A percentile compares a stretch with the other conserved stretches of the same genome.
phyloP scores from a whole-genome alignment of 1,140 invertebrate species.

The Daktulosphaira vitifoliae region DNA sequence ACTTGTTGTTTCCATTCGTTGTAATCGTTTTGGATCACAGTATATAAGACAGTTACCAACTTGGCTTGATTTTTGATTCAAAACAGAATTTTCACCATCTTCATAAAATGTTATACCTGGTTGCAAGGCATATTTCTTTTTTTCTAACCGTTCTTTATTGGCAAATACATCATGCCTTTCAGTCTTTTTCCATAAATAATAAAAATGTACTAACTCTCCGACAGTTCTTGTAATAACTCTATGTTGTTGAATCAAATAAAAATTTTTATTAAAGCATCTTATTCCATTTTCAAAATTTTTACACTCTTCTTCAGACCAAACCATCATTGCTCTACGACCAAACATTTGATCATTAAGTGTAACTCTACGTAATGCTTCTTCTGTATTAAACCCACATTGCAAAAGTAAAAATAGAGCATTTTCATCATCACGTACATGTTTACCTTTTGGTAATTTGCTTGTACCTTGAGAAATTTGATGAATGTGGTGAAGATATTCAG shows the following conservation, averaged over 20 bases:
- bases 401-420: slow-evolving; percentile 83
- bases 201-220: slow-evolving; percentile 93
- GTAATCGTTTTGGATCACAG: slow-evolving; percentile 53
- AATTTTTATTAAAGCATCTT: slow-evolving; percentile 89
- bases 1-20: slow-evolving; percentile 37
- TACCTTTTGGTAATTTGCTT: slow-evolving; percentile 59
- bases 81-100: slow-evolving; percentile 52
- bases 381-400: slow-evolving; percentile 88
- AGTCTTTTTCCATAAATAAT: slow-evolving; percentile 98
- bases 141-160: slow-evolving; percentile 71
- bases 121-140: slow-evolving; percentile 78
- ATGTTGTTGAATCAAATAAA: slow-evolving; percentile 86
- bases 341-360: slow-evolving; percentile 67
- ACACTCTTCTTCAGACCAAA: slow-evolving; percentile 97
- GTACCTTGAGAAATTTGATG: slow-evolving; percentile 52
- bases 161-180: slow-evolving; percentile 87
- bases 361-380: slow-evolving; percentile 79
- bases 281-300: slow-evolving; percentile 92
- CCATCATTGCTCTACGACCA: slow-evolving; percentile 59
- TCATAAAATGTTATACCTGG: slow-evolving; percentile 57
- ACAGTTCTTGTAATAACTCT: slow-evolving; percentile 92
- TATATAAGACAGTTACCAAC: slow-evolving; percentile 56
- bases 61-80: slow-evolving; percentile 48
- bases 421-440: slow-evolving; percentile 85
- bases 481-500: slow-evolving; percentile 70